phyloP scores from a whole-genome alignment of 35 echinoderm and acorn worm genomes.

The Chiridota heheva region DNA sequence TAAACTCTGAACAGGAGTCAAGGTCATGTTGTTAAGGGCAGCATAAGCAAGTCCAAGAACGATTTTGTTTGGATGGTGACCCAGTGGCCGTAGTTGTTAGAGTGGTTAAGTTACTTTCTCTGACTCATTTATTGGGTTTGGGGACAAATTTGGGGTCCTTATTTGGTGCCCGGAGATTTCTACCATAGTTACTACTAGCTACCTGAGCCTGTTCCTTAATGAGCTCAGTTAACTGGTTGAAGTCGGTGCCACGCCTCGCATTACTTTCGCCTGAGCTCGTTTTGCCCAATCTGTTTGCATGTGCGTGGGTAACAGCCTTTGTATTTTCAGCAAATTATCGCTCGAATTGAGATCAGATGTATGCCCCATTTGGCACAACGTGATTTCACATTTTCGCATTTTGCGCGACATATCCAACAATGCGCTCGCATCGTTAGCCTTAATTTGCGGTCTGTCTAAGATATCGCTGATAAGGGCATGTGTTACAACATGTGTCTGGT shows the following conservation, averaged over 20 bases:
- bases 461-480: constrained; percentile 4
- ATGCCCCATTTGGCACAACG: constrained; percentile 14
- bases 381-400: constrained; percentile 38
- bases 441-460: constrained; percentile 21
- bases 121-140: background rate
- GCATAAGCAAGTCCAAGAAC: too few relatives aligned
- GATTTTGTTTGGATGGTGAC: too few relatives aligned
- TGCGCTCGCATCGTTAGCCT: constrained; percentile 4
- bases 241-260: background rate
- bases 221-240: constrained; percentile 9
- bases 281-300: constrained; percentile 48
- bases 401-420: constrained; percentile 18
- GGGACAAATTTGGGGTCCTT: background rate
- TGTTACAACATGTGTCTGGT: constrained; percentile 20
- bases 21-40: background rate
- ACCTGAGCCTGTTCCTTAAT: constrained; percentile 5
- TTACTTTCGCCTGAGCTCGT: background rate
- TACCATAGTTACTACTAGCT: constrained; percentile 18
- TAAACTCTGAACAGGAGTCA: background rate
- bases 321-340: constrained; percentile 42
- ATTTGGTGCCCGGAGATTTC: background rate
- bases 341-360: background rate
- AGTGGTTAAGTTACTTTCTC: background rate
- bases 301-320: constrained; percentile 14
- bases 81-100: background rate